A percentile compares a stretch with the other conserved stretches of the same genome.
phyloP scores from a whole-genome alignment of 1,140 invertebrate species.

The Mesaphorura yosii region DNA sequence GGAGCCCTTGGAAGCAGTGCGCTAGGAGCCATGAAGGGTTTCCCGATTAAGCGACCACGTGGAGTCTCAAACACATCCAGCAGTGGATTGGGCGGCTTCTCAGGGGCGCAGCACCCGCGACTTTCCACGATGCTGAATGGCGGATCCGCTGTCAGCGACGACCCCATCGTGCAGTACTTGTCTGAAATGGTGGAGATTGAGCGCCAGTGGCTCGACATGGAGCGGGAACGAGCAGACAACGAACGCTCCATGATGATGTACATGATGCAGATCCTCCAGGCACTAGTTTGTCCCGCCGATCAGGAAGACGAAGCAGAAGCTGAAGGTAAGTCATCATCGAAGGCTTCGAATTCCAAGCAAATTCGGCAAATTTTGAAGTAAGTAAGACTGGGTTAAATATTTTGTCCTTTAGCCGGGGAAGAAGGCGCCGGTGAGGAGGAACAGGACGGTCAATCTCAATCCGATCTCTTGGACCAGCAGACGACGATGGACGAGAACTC shows the following conservation, averaged over 20 bases:
- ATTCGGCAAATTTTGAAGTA: no score
- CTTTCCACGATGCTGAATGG: no score
- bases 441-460: no score
- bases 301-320: slow-evolving; percentile 16
- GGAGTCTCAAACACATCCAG: not conserved
- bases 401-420: no score
- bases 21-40: slow-evolving; percentile 2
- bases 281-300: slow-evolving; percentile 25
- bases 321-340: not conserved
- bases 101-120: slow-evolving; percentile 4
- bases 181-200: slow-evolving; percentile 32
- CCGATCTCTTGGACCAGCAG: no score
- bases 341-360: no score
- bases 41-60: not conserved
- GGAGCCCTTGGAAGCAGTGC: no score
- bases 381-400: no score
- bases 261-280: slow-evolving; percentile 31
- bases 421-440: not conserved
- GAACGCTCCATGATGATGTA: slow-evolving; percentile 30
- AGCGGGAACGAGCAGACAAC: slow-evolving; percentile 30
- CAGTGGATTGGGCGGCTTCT: not conserved
- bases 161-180: slow-evolving; percentile 25
- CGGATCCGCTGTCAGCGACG: slow-evolving; percentile 19
- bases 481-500: no score
- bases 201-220: slow-evolving; percentile 29